phyloP scores from a whole-genome alignment of 2,113 vertebrate species.

The Nesospiza acunhae region DNA sequence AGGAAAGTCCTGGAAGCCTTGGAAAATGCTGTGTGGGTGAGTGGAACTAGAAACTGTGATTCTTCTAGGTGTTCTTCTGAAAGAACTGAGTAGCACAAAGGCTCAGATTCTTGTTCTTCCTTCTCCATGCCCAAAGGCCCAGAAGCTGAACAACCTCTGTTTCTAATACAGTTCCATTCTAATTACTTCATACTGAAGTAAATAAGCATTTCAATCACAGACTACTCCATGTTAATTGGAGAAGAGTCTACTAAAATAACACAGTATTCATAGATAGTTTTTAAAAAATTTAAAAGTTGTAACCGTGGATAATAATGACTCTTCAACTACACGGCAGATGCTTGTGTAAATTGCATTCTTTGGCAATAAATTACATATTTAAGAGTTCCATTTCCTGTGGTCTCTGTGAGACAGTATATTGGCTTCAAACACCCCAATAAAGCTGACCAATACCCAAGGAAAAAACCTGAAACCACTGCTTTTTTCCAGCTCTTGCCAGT shows the following conservation, averaged over 20 bases:
- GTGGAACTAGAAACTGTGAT: background rate
- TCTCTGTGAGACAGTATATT: constrained; percentile 13
- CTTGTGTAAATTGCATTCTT: constrained; percentile 6
- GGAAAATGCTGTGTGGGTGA: accelerated
- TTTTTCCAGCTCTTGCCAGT: constrained; percentile 32
- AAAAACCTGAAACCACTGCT: constrained; percentile 3
- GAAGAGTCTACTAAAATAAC: background rate
- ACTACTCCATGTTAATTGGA: background rate
- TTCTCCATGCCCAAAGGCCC: background rate
- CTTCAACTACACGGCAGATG: background rate
- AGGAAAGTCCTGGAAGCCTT: background rate
- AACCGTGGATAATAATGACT: background rate
- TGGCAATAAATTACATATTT: constrained; percentile 31
- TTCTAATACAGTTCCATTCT: background rate
- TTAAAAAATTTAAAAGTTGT: background rate
- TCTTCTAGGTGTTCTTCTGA: background rate
- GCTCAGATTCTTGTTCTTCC: background rate
- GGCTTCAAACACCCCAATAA: constrained; percentile 40
- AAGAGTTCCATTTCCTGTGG: constrained; percentile 10
- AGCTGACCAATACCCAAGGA: constrained; percentile 22
- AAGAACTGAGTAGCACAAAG: background rate
- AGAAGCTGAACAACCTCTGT: background rate
- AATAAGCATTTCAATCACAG: background rate
- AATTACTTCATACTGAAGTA: background rate
- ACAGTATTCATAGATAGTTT: background rate